phyloP scores from a whole-genome alignment of 2,888 invertebrate species.

The Amiota mariae region DNA sequence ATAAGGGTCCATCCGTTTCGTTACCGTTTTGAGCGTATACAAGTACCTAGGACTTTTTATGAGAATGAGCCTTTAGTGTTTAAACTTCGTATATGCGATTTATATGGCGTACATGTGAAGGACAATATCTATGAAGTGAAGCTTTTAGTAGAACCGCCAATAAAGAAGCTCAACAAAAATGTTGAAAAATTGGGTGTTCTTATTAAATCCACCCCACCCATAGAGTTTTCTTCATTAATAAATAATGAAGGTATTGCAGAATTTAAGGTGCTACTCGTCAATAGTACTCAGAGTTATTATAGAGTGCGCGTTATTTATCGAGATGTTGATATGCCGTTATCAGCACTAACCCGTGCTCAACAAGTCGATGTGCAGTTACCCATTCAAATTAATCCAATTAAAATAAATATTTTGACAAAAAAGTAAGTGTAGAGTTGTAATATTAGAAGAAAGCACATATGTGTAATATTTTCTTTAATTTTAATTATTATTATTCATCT shows the following conservation, averaged over 20 bases:
- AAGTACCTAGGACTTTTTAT: slow-evolving; percentile 89
- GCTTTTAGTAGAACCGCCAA: slow-evolving; percentile 29
- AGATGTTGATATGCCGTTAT: not conserved
- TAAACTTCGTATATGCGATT: slow-evolving; percentile 81
- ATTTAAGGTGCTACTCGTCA: slow-evolving; percentile 70
- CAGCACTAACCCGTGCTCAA: not conserved
- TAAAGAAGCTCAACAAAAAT: not conserved
- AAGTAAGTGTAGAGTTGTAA: not conserved
- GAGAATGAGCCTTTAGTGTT: slow-evolving; percentile 89
- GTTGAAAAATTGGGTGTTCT: not conserved
- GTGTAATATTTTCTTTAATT: no score
- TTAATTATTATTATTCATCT: no score
- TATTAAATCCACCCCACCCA: not conserved
- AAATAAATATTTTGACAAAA: not conserved
- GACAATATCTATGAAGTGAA: slow-evolving; percentile 77
- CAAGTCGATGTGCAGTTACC: not conserved
- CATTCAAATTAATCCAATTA: not conserved
- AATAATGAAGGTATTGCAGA: slow-evolving; percentile 79
- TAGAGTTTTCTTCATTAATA: slow-evolving; percentile 64
- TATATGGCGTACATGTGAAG: slow-evolving; percentile 80
- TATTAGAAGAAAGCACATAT: not conserved
- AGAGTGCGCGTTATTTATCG: not conserved
- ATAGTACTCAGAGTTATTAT: slow-evolving; percentile 6
- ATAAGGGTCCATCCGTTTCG: slow-evolving; percentile 84
- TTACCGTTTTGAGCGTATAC: slow-evolving; percentile 83